Evolutionary conservation across 53 echinoderm and acorn worm species (phyloP).

Genomic region (Holothuria leucospilota): DNA sequence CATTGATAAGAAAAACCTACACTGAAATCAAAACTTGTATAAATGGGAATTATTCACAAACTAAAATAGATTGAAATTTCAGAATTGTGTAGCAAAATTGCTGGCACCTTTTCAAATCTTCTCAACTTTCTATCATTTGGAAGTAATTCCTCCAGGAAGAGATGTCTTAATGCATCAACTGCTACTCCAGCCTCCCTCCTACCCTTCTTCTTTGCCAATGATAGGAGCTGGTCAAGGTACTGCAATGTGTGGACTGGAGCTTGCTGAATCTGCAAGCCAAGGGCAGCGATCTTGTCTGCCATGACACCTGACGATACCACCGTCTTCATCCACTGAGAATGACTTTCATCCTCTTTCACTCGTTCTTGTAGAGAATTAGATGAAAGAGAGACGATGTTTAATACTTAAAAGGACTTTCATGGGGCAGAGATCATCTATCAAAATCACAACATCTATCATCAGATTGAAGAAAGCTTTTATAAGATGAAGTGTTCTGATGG

Average conservation of each 20-base stretch:
- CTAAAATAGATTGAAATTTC: no score
- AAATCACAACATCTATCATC: no score
- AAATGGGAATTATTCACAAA: no score
- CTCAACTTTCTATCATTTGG: conserved; percentile 81
- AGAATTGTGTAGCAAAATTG: background rate
- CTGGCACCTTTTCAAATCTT: conserved; percentile 77
- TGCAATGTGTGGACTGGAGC: conserved; percentile 74
- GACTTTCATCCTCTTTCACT: conserved; percentile 58
- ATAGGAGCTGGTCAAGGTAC: conserved; percentile 74
- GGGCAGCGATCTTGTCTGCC: conserved; percentile 90
- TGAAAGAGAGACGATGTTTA: no score
- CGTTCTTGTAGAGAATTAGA: conserved; percentile 43
- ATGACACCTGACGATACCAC: conserved; percentile 88
- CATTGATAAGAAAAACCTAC: no score
- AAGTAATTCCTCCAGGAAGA: conserved; percentile 85
- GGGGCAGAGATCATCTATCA: no score
- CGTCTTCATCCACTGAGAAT: conserved; percentile 90
- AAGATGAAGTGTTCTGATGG: no score
- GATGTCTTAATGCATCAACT: conserved; percentile 78
- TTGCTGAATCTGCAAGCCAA: conserved; percentile 85
- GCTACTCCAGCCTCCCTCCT: conserved; percentile 84
- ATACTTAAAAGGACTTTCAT: no score
- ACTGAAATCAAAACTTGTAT: no score
- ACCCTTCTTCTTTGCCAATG: conserved; percentile 93
- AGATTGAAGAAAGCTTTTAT: no score